A percentile compares a stretch with the other conserved stretches of the same genome.
Evolutionary conservation across 2,113 vertebrate species (phyloP).

Genomic region (Capreolus pygargus): DNA sequence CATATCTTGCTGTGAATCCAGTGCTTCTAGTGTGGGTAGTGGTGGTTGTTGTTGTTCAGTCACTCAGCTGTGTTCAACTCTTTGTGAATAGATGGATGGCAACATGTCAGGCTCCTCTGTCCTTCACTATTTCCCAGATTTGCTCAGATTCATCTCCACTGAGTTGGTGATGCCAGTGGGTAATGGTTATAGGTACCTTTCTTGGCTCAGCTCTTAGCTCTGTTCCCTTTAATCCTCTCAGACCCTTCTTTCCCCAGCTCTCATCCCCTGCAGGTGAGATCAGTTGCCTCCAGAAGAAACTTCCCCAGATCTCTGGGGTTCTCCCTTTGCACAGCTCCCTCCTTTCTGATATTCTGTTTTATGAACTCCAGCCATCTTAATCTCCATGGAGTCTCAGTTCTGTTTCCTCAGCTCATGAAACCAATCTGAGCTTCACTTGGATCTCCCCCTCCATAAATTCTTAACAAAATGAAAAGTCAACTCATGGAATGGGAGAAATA

Average conservation of each 20-base stretch:
- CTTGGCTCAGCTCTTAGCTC: not conserved
- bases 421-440: not conserved
- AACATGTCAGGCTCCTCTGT: not conserved
- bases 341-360: not conserved
- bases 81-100: not conserved
- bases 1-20: not conserved
- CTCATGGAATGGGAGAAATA: too few relatives aligned
- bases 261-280: rapidly evolving
- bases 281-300: too few relatives aligned
- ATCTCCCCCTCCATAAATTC: not conserved
- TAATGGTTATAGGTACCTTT: not conserved
- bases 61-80: not conserved
- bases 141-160: not conserved
- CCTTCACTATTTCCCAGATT: not conserved
- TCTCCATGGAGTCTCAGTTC: not conserved
- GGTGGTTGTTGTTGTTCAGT: not conserved
- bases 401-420: not conserved
- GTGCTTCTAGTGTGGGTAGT: not conserved
- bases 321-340: not conserved
- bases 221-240: not conserved
- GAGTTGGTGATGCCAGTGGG: not conserved
- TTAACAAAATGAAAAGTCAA: too few relatives aligned
- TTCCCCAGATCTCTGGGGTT: not conserved
- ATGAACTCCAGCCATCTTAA: not conserved
- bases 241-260: not conserved